Evolutionary conservation across 2,113 vertebrate species (phyloP).

Genomic region (Rattus rattus): DNA sequence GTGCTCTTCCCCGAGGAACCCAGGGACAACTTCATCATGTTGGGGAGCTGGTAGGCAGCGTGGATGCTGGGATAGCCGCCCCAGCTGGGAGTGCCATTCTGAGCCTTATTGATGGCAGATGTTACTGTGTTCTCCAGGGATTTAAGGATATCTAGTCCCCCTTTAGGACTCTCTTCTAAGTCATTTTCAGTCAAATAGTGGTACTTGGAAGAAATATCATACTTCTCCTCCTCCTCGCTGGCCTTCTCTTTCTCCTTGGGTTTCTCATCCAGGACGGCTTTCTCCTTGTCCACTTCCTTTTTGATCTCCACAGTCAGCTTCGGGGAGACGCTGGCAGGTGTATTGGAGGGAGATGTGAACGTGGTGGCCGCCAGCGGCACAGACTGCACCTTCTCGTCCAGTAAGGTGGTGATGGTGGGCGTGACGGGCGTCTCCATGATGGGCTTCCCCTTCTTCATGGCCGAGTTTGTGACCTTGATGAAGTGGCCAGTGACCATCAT

Average conservation of each 20-base stretch:
- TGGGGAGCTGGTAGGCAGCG: slow-evolving; percentile 98
- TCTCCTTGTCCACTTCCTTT: slow-evolving; percentile 95
- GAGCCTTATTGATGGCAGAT: slow-evolving; percentile 98
- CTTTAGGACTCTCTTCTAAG: slow-evolving; percentile 97
- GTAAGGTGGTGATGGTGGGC: slow-evolving; percentile 85
- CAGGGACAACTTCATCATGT: slow-evolving; percentile 98
- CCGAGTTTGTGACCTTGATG: slow-evolving; percentile 99
- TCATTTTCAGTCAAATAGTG: slow-evolving; percentile 98
- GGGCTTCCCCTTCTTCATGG: slow-evolving; percentile 98
- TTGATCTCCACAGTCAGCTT: slow-evolving; percentile 93
- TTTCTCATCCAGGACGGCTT: slow-evolving; percentile 89
- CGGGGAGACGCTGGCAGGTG: slow-evolving; percentile 92
- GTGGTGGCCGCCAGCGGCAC: slow-evolving; percentile 97
- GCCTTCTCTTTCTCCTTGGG: slow-evolving; percentile 92
- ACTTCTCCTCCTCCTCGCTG: slow-evolving; percentile 95
- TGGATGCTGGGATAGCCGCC: slow-evolving; percentile 99
- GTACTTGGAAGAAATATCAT: slow-evolving; percentile 97
- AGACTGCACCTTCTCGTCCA: slow-evolving; percentile 97
- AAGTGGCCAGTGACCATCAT: slow-evolving; percentile 99
- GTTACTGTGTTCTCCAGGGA: slow-evolving; percentile 99
- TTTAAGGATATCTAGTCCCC: slow-evolving; percentile 97
- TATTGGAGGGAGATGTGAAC: slow-evolving; percentile 94
- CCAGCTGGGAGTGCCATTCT: slow-evolving; percentile 99
- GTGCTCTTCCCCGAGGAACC: slow-evolving; percentile 93
- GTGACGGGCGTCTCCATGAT: slow-evolving; percentile 92